Percentiles rank a stretch among this genome's conserved stretches.
phyloP scores from a whole-genome alignment of 2,797 vertebrate species.

The Semaprochilodus insignis region DNA sequence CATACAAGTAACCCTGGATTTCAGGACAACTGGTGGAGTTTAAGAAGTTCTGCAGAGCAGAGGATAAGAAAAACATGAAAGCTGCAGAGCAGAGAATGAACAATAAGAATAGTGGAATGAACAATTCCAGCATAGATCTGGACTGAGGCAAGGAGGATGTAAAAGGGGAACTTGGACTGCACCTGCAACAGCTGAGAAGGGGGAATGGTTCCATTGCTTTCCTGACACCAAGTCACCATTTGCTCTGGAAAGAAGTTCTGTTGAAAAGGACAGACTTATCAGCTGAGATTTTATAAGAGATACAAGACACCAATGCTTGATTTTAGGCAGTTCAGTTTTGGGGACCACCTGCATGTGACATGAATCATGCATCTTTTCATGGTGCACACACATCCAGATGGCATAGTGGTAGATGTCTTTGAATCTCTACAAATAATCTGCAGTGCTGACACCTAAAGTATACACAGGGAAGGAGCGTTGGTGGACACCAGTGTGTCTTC shows the following conservation, averaged over 20 bases:
- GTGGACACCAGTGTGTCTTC: too few relatives aligned
- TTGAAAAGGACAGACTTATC: constrained; percentile 26
- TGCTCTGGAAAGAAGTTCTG: constrained; percentile 99
- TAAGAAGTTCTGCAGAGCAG: constrained; percentile 87
- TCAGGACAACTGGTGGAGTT: constrained; percentile 96
- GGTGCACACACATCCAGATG: neutral
- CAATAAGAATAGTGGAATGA: too few relatives aligned
- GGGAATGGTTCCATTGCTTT: constrained; percentile 91
- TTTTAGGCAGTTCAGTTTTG: neutral
- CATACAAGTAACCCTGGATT: constrained; percentile 92
- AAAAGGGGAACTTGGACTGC: constrained; percentile 27
- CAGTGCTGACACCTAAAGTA: too few relatives aligned
- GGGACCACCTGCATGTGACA: neutral
- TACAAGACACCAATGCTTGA: neutral
- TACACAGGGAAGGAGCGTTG: too few relatives aligned
- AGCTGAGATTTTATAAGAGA: neutral
- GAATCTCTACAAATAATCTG: too few relatives aligned
- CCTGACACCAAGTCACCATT: constrained; percentile 98
- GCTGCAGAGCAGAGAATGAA: neutral
- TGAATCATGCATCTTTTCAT: neutral
- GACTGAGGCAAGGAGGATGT: neutral
- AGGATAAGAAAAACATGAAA: neutral
- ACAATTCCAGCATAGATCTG: neutral
- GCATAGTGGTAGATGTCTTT: too few relatives aligned
- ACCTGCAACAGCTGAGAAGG: constrained; percentile 96